phyloP scores from a whole-genome alignment of 2,113 vertebrate genomes.

The Ornithorhynchus anatinus region DNA sequence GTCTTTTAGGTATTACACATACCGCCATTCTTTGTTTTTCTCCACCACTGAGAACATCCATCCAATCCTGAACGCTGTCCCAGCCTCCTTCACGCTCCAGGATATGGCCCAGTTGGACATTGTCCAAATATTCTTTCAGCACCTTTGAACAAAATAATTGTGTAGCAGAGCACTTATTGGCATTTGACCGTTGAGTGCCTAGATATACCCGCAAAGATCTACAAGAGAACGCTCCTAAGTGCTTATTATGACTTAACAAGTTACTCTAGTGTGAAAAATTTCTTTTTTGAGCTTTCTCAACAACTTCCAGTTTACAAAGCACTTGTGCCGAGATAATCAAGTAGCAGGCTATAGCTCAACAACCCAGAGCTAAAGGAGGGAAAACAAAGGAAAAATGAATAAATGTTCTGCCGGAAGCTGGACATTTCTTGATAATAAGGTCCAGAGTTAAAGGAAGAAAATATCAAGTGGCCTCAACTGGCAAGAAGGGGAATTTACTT shows the following conservation, averaged over 20 bases:
- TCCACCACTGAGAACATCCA: constrained; percentile 98
- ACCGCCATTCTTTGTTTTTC: constrained; percentile 99
- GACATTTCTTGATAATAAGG: background rate
- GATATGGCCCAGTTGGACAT: constrained; percentile 94
- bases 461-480: background rate
- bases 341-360: background rate
- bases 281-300: too few species aligned
- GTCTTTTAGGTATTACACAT: constrained; percentile 49
- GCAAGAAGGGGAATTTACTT: background rate
- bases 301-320: background rate
- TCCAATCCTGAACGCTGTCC: constrained; percentile 96
- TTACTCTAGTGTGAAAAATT: too few species aligned
- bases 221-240: too few species aligned
- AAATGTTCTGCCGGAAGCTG: too few species aligned
- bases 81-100: constrained; percentile 92
- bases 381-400: background rate
- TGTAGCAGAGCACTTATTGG: too few species aligned
- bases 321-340: background rate
- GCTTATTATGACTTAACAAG: too few species aligned
- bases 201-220: too few species aligned
- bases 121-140: constrained; percentile 95
- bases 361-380: background rate
- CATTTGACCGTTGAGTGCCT: too few species aligned
- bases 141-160: constrained; percentile 76
- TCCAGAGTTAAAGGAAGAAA: background rate